Evolutionary conservation across 2,888 invertebrate genomes (phyloP).

Genomic region (Phlogophora meticulosa): DNA sequence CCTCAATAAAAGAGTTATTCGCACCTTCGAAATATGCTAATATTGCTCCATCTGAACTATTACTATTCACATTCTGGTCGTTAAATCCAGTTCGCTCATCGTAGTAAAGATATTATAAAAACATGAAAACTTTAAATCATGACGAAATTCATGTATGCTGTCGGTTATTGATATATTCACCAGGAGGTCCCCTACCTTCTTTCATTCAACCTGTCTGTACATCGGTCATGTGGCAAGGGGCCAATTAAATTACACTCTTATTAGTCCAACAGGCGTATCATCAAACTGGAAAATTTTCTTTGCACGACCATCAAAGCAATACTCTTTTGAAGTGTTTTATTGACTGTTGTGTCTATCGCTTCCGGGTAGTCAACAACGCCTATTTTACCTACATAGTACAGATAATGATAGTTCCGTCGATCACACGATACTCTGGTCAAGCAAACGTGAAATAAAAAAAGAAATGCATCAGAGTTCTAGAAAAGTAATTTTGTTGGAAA

Average conservation of each 20-base stretch:
- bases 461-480: too few relatives aligned
- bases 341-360: slow-evolving; percentile 18
- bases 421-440: slow-evolving; percentile 29
- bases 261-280: slow-evolving; percentile 51
- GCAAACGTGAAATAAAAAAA: slow-evolving; percentile 21
- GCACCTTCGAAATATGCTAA: slow-evolving; percentile 50
- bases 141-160: slow-evolving; percentile 13
- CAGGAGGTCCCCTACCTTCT: slow-evolving; percentile 12
- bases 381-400: slow-evolving; percentile 35
- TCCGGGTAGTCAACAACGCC: slow-evolving; percentile 32
- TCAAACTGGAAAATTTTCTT: slow-evolving; percentile 52
- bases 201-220: slow-evolving; percentile 22
- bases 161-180: slow-evolving; percentile 10
- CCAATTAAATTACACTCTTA: slow-evolving; percentile 63
- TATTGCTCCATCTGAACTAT: slow-evolving; percentile 34
- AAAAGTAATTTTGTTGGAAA: too few relatives aligned
- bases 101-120: slow-evolving; percentile 22
- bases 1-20: slow-evolving; percentile 43
- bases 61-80: slow-evolving; percentile 48
- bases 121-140: slow-evolving; percentile 21
- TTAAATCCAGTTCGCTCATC: slow-evolving; percentile 46
- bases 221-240: slow-evolving; percentile 55
- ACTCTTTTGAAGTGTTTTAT: slow-evolving; percentile 17
- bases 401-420: slow-evolving; percentile 27
- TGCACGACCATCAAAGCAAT: slow-evolving; percentile 27